These are phyloP conservation scores for Bursaphelenchus okinawaensis DNA, from an alignment of 2,888 invertebrate species.

Conservation along the genomic window DNA sequence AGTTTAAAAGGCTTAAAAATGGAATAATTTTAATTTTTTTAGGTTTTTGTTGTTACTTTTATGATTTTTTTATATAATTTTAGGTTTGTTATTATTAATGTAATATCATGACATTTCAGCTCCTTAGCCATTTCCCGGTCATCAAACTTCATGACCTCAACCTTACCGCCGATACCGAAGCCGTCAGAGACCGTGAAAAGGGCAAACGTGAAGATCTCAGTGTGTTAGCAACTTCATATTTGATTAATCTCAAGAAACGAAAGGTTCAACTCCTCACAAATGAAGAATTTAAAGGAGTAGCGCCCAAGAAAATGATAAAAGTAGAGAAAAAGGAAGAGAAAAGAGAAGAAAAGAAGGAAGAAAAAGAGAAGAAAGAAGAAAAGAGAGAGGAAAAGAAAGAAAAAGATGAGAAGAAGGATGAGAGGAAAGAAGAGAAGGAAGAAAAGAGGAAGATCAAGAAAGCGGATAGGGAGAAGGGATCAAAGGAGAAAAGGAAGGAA, in stretches of 20 bases:
- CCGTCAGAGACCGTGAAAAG: constrained; percentile 46
- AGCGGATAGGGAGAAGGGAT: neutral
- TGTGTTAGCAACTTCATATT: constrained; percentile 46
- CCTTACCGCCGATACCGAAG: constrained; percentile 24
- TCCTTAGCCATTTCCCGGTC: constrained; percentile 35
- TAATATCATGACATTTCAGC: constrained; percentile 19
- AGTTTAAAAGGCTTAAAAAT: neutral
- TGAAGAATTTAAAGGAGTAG: neutral
- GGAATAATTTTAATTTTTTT: neutral
- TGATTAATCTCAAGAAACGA: constrained; percentile 37
- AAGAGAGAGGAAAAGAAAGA: neutral
- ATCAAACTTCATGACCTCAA: constrained; percentile 12
- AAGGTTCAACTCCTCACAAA: neutral
- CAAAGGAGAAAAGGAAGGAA: neutral
- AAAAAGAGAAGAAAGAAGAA: neutral
- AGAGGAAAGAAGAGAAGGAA: neutral
- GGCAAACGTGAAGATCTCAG: constrained; percentile 48
- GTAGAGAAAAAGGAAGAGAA: neutral
- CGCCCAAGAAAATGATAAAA: neutral
- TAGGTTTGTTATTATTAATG: neutral
- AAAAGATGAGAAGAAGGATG: neutral
- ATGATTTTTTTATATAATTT: too few species aligned
- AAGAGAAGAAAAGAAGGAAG: neutral
- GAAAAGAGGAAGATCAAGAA: neutral
- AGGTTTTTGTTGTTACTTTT: too few species aligned